These are phyloP conservation scores for Plebejus anna DNA, from an alignment of 2,888 invertebrate species.

Conservation along the genomic window DNA sequence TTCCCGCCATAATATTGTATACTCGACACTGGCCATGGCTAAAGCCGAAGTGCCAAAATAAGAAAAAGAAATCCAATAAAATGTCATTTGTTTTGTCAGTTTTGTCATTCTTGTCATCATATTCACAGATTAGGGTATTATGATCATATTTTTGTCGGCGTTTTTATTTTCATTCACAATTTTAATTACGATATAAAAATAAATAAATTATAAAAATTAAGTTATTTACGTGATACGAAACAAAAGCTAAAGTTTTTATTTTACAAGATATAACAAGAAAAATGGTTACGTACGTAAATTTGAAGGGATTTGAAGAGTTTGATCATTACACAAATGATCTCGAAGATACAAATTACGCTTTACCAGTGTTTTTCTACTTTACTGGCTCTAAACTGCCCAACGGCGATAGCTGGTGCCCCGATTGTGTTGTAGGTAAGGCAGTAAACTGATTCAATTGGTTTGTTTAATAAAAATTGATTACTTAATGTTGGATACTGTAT, in stretches of 20 bases:
- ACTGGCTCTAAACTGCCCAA: slow-evolving; percentile 82
- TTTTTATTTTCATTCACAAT: background rate
- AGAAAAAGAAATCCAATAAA: too few relatives aligned
- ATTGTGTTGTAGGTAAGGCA: slow-evolving; percentile 89
- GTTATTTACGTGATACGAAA: background rate
- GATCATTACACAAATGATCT: slow-evolving; percentile 76
- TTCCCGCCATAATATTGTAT: too few relatives aligned
- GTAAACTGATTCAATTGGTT: background rate
- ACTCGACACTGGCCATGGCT: too few relatives aligned
- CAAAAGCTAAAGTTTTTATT: background rate
- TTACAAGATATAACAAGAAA: slow-evolving; percentile 37
- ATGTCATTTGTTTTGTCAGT: too few relatives aligned
- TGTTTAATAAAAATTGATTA: background rate
- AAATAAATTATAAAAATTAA: background rate
- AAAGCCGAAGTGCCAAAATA: too few relatives aligned
- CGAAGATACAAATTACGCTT: slow-evolving; percentile 54
- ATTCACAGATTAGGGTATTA: too few relatives aligned
- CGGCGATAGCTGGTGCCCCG: slow-evolving; percentile 93
- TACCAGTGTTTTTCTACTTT: slow-evolving; percentile 78
- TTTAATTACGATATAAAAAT: too few relatives aligned
- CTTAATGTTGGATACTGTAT: background rate
- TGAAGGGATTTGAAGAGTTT: slow-evolving; percentile 83
- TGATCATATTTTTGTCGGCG: background rate
- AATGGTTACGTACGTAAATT: slow-evolving; percentile 47
- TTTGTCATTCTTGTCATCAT: too few relatives aligned